Percentiles rank a stretch among this genome's conserved stretches.
phyloP scores from a whole-genome alignment of 2,113 vertebrate genomes.

The Mustela lutreola region DNA sequence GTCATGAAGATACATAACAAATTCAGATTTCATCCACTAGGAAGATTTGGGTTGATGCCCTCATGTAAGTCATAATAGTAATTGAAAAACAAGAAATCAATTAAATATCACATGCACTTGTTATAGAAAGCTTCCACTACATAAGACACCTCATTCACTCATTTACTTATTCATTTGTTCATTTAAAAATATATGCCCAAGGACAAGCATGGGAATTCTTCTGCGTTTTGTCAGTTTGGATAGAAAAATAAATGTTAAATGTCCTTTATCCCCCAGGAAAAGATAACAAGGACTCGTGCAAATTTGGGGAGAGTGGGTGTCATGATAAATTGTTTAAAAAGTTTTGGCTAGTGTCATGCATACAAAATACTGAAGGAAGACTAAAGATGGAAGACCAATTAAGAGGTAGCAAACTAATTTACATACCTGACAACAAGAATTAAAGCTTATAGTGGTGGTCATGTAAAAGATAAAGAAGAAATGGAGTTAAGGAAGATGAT shows the following conservation, averaged over 20 bases:
- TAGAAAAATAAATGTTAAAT: slow-evolving; percentile 24
- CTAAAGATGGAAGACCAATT: not conserved
- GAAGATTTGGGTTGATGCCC: not conserved
- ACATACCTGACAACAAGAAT: not conserved
- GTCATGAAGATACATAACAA: not conserved
- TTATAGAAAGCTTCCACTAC: not conserved
- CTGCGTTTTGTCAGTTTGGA: not conserved
- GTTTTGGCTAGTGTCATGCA: not conserved
- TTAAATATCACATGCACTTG: not conserved
- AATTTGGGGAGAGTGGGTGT: not conserved
- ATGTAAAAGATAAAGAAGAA: not conserved
- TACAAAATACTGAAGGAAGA: not conserved
- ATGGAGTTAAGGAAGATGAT: not conserved
- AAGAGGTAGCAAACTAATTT: slow-evolving; percentile 26
- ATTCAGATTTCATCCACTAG: not conserved
- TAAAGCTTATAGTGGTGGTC: not conserved
- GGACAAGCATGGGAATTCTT: not conserved
- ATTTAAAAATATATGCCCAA: not conserved
- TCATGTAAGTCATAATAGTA: not conserved
- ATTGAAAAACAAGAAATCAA: slow-evolving; percentile 31
- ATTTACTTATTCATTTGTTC: not conserved
- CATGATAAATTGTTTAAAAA: not conserved
- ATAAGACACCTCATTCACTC: not conserved
- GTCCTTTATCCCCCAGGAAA: not conserved
- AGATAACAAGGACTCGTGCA: not conserved